Percentiles rank a stretch among this genome's conserved stretches.
phyloP scores from a whole-genome alignment of 2,113 vertebrate genomes.

The Epinephelus cyanopodus region DNA sequence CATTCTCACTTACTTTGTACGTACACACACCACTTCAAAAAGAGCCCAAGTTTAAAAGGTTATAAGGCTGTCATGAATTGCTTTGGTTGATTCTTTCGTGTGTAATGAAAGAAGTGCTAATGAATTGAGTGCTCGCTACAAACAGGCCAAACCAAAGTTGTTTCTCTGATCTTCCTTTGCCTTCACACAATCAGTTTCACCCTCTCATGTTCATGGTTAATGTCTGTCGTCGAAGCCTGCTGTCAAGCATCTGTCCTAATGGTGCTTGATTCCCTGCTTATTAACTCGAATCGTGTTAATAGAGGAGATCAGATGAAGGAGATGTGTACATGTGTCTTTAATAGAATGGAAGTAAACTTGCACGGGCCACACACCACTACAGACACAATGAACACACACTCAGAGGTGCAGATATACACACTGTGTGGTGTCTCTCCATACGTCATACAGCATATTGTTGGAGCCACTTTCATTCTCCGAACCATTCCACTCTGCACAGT shows the following conservation, averaged over 20 bases:
- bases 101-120: conserved; percentile 77
- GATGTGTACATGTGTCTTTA: conserved; percentile 8
- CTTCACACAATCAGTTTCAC: conserved; percentile 39
- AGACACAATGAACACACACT: background rate
- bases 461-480: conserved; percentile 39
- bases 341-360: conserved; percentile 5
- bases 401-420: background rate
- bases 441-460: background rate
- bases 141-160: conserved; percentile 71
- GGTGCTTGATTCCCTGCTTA: conserved; percentile 42
- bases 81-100: conserved; percentile 63
- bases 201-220: conserved; percentile 51
- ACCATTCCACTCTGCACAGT: conserved; percentile 8
- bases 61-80: conserved; percentile 64
- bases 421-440: background rate
- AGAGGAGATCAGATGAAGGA: conserved; percentile 51
- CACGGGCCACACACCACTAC: conserved; percentile 45
- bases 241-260: conserved; percentile 66
- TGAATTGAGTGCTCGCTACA: conserved; percentile 71
- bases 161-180: conserved; percentile 70
- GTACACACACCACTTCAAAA: conserved; percentile 68
- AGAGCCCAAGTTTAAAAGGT: conserved; percentile 57
- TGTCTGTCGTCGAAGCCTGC: conserved; percentile 18
- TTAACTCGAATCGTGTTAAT: conserved; percentile 52
- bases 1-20: conserved; percentile 54